Conservation (phyloP, 2,797 vertebrate genomes). For the Limnodromus scolopaceus region DNA sequence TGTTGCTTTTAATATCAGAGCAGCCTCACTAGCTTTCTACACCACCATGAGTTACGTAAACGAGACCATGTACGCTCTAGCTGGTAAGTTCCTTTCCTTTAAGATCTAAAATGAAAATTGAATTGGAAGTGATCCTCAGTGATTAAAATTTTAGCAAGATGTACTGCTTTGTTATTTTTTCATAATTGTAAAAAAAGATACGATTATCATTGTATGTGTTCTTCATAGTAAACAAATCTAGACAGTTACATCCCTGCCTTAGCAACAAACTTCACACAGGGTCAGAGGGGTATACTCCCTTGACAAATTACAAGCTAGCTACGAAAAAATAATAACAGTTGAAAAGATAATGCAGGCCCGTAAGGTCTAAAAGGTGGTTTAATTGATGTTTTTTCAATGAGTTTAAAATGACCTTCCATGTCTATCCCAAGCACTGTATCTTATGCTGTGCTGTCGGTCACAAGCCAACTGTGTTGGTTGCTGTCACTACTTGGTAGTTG, state of each 20-base stretch:
- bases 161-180: background rate
- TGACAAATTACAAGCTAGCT: background rate
- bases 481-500: background rate
- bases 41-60: constrained; percentile 51
- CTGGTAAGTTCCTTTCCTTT: constrained; percentile 77
- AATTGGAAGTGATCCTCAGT: background rate
- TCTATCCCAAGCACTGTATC: background rate
- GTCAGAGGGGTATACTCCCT: background rate
- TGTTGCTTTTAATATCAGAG: constrained; percentile 76
- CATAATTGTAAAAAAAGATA: background rate
- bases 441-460: background rate
- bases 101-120: background rate
- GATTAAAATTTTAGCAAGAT: background rate
- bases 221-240: background rate
- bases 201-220: accelerated
- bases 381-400: background rate
- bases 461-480: background rate
- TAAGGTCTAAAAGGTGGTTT: background rate
- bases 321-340: background rate
- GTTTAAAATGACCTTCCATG: background rate
- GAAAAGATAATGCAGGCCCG: accelerated
- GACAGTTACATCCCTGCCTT: background rate
- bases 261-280: background rate
- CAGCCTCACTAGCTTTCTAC: constrained; percentile 64
- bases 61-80: constrained; percentile 59